A percentile compares a stretch with the other conserved stretches of the same genome.
Conservation (phyloP, 2,113 vertebrate genomes). For the Stercorarius parasiticus region DNA sequence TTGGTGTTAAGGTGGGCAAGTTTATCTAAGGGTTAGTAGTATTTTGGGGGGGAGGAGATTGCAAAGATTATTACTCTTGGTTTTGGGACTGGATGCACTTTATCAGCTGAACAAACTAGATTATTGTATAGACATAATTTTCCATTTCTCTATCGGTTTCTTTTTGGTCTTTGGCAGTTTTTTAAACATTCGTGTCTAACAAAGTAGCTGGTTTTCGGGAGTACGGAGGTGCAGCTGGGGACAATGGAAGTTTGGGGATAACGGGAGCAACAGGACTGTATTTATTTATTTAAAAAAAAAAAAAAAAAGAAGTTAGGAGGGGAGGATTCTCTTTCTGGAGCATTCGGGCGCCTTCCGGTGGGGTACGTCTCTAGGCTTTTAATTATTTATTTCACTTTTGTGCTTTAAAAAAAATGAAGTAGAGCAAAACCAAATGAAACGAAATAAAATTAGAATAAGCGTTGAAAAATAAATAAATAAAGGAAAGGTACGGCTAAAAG, state of each 20-base stretch:
- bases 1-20: slow-evolving; percentile 61
- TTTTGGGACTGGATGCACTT: slow-evolving; percentile 1
- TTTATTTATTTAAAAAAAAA: slow-evolving; percentile 18
- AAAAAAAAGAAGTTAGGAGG: not conserved
- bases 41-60: slow-evolving; percentile 34
- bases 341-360: slow-evolving; percentile 68
- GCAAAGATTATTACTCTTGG: slow-evolving; percentile 41
- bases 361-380: slow-evolving; percentile 42
- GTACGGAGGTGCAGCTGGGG: not conserved
- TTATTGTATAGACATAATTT: slow-evolving; percentile 13
- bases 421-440: not conserved
- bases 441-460: not conserved
- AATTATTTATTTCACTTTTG: slow-evolving; percentile 63
- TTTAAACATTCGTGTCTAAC: not conserved
- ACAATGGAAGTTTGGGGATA: slow-evolving; percentile 25
- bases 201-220: not conserved
- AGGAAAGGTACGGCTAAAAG: not conserved
- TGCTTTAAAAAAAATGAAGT: slow-evolving; percentile 43
- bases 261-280: slow-evolving; percentile 47
- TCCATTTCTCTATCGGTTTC: not conserved
- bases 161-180: not conserved
- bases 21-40: slow-evolving; percentile 71
- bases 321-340: slow-evolving; percentile 71
- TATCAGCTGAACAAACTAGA: slow-evolving; percentile 27
- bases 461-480: slow-evolving; percentile 39